phyloP scores from a whole-genome alignment of 1,140 invertebrate species.

The Penaeus vannamei region DNA sequence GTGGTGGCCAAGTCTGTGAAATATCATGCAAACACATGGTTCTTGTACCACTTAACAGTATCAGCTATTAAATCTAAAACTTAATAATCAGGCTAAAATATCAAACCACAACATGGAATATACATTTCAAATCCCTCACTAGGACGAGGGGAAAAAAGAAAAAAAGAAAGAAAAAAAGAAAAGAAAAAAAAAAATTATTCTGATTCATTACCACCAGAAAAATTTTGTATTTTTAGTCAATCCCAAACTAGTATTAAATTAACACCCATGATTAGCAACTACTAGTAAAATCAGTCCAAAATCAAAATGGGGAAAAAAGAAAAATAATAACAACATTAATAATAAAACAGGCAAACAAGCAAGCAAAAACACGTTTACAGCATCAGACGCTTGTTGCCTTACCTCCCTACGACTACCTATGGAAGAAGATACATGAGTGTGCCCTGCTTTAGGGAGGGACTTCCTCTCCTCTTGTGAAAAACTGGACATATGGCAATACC shows the following conservation, averaged over 20 bases:
- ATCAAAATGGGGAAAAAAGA: background rate
- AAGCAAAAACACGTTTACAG: background rate
- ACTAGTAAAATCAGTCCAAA: background rate
- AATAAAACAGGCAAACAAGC: background rate
- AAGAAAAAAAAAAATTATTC: too few species aligned
- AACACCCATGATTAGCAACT: background rate
- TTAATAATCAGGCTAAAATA: too few species aligned
- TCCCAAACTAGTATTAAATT: background rate
- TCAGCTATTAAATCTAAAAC: too few species aligned
- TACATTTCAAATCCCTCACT: too few species aligned
- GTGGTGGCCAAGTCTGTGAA: too few species aligned
- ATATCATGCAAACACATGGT: too few species aligned
- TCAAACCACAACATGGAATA: too few species aligned
- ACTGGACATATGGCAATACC: conserved; percentile 66
- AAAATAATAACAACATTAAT: background rate
- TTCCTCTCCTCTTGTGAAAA: conserved; percentile 52
- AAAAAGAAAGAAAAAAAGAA: too few species aligned
- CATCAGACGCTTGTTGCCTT: background rate
- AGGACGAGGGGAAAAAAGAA: too few species aligned
- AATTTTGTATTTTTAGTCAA: too few species aligned
- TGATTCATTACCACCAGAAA: too few species aligned
- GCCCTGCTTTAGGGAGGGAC: conserved; percentile 27
- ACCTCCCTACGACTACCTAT: conserved; percentile 15
- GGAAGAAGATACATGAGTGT: background rate
- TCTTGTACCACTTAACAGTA: too few species aligned